phyloP scores from a whole-genome alignment of 2,113 vertebrate species.

The Cyanoderma ruficeps region DNA sequence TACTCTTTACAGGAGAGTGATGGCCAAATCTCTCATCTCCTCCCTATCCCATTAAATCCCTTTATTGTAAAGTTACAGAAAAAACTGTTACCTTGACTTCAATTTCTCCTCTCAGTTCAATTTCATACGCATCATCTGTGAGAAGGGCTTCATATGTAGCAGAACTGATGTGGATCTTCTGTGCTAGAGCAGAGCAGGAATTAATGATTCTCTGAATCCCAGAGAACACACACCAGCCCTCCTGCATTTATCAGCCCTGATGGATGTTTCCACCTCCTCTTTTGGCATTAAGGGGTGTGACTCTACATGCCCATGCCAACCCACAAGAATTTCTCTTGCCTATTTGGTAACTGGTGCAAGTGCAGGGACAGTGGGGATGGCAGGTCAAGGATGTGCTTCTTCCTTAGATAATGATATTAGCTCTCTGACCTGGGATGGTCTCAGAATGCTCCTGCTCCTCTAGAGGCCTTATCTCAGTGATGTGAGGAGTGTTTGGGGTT shows the following conservation, averaged over 20 bases:
- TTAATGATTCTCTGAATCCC: not conserved
- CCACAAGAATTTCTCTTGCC: not conserved
- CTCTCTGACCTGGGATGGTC: not conserved
- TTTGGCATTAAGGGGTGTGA: not conserved
- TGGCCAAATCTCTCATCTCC: not conserved
- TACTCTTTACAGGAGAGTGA: not conserved
- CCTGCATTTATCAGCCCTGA: not conserved
- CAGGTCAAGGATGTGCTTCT: not conserved
- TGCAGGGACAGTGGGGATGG: too few species aligned
- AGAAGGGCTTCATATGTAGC: slow-evolving; percentile 83
- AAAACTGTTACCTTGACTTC: slow-evolving; percentile 84
- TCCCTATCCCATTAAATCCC: not conserved
- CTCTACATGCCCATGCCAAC: accelerated
- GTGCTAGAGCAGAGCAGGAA: slow-evolving; percentile 70
- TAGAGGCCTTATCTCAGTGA: not conserved
- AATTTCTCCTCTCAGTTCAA: slow-evolving; percentile 86
- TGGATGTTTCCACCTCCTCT: not conserved
- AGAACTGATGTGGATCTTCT: slow-evolving; percentile 88
- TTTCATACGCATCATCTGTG: slow-evolving; percentile 83
- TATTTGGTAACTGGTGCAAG: accelerated
- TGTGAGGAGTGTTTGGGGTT: not conserved
- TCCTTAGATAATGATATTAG: not conserved
- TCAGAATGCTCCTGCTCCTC: not conserved
- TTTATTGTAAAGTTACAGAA: not conserved
- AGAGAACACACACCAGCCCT: not conserved